Percentiles rank a stretch among this genome's conserved stretches.
These are phyloP conservation scores for Stegodyphus mimosarum DNA, from an alignment of 1,140 invertebrate genomes.

Conservation along the genomic window DNA sequence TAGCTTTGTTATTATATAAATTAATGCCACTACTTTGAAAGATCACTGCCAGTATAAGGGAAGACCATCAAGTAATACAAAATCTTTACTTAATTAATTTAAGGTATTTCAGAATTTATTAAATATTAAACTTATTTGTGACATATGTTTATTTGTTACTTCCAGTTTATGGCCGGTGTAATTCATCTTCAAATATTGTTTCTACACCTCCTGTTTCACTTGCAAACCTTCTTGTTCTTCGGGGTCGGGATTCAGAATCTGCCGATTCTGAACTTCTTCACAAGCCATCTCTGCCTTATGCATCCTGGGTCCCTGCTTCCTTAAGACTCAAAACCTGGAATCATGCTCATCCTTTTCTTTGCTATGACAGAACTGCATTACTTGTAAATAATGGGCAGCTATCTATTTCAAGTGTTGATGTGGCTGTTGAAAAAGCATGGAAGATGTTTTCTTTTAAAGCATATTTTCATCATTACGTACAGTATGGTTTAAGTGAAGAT, in stretches of 20 bases:
- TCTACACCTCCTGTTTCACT: constrained; percentile 22
- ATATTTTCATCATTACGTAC: constrained; percentile 54
- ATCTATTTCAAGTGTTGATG: constrained; percentile 16
- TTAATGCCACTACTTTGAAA: too few relatives aligned
- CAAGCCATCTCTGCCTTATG: constrained; percentile 44
- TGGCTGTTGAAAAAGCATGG: constrained; percentile 46
- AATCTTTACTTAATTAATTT: too few relatives aligned
- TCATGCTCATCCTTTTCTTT: constrained; percentile 13
- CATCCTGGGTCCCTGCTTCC: constrained; percentile 28
- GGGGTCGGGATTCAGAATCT: constrained; percentile 22
- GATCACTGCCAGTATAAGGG: too few relatives aligned
- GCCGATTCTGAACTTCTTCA: constrained; percentile 28
- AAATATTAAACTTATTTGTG: not conserved
- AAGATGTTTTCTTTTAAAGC: constrained; percentile 46
- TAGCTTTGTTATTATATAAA: too few relatives aligned
- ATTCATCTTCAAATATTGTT: not conserved
- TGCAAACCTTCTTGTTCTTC: constrained; percentile 39
- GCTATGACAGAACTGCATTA: constrained; percentile 32
- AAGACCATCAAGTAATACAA: too few relatives aligned
- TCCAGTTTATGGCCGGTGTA: constrained; percentile 36
- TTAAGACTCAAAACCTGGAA: constrained; percentile 33
- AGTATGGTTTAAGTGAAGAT: constrained; percentile 38
- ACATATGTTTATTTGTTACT: not conserved
- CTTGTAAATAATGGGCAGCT: constrained; percentile 53
- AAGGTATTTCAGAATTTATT: not conserved